Conservation (phyloP, 2,888 invertebrate genomes). For the Argyresthia goedartella region DNA sequence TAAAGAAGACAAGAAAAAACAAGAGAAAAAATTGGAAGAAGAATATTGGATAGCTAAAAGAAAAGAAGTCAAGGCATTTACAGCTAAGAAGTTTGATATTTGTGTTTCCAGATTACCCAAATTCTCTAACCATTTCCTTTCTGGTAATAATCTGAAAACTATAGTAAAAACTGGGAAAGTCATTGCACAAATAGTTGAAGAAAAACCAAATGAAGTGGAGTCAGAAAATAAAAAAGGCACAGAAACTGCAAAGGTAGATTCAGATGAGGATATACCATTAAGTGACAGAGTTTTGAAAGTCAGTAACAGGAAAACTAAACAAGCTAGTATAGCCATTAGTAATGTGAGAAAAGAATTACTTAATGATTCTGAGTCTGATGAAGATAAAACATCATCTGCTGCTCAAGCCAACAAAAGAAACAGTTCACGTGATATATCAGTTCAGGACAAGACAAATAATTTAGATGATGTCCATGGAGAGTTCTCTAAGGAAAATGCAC, state of each 20-base stretch:
- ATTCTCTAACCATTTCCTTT: conserved; percentile 28
- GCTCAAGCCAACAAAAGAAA: conserved; percentile 13
- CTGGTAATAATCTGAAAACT: conserved; percentile 27
- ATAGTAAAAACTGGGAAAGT: conserved; percentile 24
- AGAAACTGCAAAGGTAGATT: neutral
- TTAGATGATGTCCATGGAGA: neutral
- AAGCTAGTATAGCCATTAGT: conserved; percentile 9
- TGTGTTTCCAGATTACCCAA: conserved; percentile 31
- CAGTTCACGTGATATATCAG: neutral
- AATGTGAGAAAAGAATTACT: conserved; percentile 19
- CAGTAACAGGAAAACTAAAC: neutral
- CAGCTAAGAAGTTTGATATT: conserved; percentile 35
- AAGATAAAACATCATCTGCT: conserved; percentile 16
- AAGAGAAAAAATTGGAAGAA: conserved; percentile 15
- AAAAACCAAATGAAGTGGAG: neutral
- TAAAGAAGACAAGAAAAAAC: conserved; percentile 9
- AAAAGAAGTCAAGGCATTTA: conserved; percentile 37
- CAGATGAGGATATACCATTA: neutral
- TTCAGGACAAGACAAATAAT: neutral
- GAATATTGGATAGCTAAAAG: conserved; percentile 20
- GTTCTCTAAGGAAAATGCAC: neutral
- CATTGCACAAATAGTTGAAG: neutral
- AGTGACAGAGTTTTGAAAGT: neutral
- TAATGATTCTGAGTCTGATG: conserved; percentile 12
- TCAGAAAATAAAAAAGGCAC: neutral